Percentiles rank a stretch among this genome's conserved stretches.
Evolutionary conservation across 1,140 invertebrate genomes (phyloP).

Genomic region (Ceratoteleas bidentatus): DNA sequence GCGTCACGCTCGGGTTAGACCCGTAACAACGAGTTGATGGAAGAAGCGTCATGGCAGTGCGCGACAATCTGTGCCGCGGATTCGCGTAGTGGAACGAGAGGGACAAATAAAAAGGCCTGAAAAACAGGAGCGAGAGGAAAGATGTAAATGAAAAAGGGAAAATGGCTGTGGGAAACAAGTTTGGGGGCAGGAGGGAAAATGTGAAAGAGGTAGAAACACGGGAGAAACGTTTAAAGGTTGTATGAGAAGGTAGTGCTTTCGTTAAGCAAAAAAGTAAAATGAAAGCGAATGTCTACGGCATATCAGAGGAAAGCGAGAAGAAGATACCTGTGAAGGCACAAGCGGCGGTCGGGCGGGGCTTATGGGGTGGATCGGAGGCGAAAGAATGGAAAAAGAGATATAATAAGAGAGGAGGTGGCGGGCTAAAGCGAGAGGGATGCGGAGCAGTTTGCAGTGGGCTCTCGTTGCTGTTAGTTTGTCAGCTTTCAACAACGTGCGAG

Average conservation of each 20-base stretch:
- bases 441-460: slow-evolving; percentile 53
- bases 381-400: slow-evolving; percentile 41
- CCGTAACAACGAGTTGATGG: slow-evolving; percentile 57
- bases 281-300: slow-evolving; percentile 48
- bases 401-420: slow-evolving; percentile 17
- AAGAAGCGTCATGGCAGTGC: slow-evolving; percentile 57
- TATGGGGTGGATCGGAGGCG: slow-evolving; percentile 20
- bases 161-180: not conserved
- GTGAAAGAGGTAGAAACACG: slow-evolving; percentile 52
- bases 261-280: slow-evolving; percentile 63
- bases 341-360: slow-evolving; percentile 35
- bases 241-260: slow-evolving; percentile 56
- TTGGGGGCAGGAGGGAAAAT: slow-evolving; percentile 6
- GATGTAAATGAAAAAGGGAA: slow-evolving; percentile 14
- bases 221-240: slow-evolving; percentile 58
- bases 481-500: slow-evolving; percentile 64
- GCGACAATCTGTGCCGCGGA: slow-evolving; percentile 53
- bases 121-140: slow-evolving; percentile 17
- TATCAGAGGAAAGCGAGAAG: slow-evolving; percentile 53
- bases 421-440: slow-evolving; percentile 30
- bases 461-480: slow-evolving; percentile 66
- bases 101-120: slow-evolving; percentile 39
- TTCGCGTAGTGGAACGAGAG: slow-evolving; percentile 46
- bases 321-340: slow-evolving; percentile 51
- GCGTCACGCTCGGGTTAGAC: slow-evolving; percentile 42